Evolutionary conservation across 1,140 invertebrate genomes (phyloP).

Genomic region (Tenebrio molitor): DNA sequence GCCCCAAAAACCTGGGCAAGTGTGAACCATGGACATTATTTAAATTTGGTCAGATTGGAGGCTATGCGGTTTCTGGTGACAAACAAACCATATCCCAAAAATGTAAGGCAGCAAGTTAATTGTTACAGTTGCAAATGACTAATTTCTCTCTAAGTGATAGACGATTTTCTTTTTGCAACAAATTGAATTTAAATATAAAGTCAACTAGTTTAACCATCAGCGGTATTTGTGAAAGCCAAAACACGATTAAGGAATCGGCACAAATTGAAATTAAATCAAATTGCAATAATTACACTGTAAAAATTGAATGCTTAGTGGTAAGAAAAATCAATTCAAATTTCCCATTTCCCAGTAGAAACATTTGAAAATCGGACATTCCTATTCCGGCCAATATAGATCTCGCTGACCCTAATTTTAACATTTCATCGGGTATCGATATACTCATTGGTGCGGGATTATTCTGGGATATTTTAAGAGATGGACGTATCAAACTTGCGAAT

Average conservation of each 20-base stretch:
- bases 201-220: background rate
- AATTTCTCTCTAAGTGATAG: too few relatives aligned
- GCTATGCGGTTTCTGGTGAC: too few relatives aligned
- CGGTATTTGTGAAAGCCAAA: background rate
- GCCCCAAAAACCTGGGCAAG: too few relatives aligned
- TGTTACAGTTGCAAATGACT: too few relatives aligned
- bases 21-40: too few relatives aligned
- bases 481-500: background rate
- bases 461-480: background rate
- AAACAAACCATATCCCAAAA: too few relatives aligned
- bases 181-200: background rate
- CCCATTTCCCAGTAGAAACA: background rate
- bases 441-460: background rate
- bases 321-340: background rate
- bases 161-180: too few relatives aligned
- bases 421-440: background rate
- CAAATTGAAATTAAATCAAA: background rate
- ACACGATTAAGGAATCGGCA: background rate
- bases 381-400: constrained; percentile 9
- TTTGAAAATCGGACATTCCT: background rate
- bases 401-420: background rate
- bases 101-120: too few relatives aligned
- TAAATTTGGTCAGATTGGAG: too few relatives aligned
- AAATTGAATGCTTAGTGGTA: background rate
- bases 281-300: background rate